Evolutionary conservation across 2,888 invertebrate genomes (phyloP), one percentile per base, ranked within the genome.

Genomic region (Parelbella ahira): DNA sequence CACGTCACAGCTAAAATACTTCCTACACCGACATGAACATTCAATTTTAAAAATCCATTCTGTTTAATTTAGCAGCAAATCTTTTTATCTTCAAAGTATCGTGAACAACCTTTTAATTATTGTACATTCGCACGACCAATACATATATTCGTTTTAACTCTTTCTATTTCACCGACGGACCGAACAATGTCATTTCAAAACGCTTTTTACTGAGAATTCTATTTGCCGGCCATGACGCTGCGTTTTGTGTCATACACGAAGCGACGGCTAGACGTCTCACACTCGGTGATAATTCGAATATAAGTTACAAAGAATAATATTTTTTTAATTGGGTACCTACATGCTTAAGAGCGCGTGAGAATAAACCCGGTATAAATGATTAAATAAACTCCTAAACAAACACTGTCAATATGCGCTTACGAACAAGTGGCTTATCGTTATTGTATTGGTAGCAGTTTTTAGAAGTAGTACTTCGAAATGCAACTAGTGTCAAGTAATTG

Each of bases 191-290:
- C 34, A 34, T 42, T 42, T 36, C 19, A 37, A 33, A 10, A 18
- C 20, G 6, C n/a, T 48, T 49, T 50, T 45, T 45, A 24, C 33
- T 21, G 12, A 19, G 41, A 37, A 43, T 30, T 29, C 45, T 44
- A 39, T 45, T 33, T 47, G 33, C 34, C 29, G 21, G 27, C 21
- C 13, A 42, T 42, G 42, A 42, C 42, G 12, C 13, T 28, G 42
- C 42, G 21, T 21, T 41, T 41, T 41, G 7, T 38, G 15, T n/a
- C 9, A 6, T 8, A 27, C 24, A 20, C 8, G n/a, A 37, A 15
- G 24, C 8, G 21, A 11, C 12, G 4, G 2, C n/a, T 10, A 23
- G n/a, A 6, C 39, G 32, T 24, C 32, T 32, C 32, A 39, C 32
- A 33, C 33, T 11, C 9, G 8, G 12, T 20, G 39, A 41, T 33